Percentiles rank a stretch among this genome's conserved stretches.
Evolutionary conservation across 2,113 vertebrate genomes (phyloP).

Genomic region (Piaya cayana): DNA sequence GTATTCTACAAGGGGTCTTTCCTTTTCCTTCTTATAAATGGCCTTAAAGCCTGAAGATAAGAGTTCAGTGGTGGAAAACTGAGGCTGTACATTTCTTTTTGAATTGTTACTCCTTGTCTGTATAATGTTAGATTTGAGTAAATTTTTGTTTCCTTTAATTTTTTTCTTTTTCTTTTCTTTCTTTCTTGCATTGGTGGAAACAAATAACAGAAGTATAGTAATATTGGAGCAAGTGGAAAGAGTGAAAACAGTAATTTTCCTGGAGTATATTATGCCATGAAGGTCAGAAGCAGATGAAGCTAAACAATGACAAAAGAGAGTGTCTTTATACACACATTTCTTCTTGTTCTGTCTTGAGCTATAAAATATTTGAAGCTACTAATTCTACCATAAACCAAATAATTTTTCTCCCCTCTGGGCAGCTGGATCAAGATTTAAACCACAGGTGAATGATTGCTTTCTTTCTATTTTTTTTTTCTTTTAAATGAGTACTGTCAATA

Average conservation of each 20-base stretch:
- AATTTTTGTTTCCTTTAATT: not conserved
- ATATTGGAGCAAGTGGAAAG: constrained; percentile 34
- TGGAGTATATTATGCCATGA: constrained; percentile 15
- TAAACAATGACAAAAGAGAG: not conserved
- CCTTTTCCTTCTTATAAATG: not conserved
- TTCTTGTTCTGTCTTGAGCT: not conserved
- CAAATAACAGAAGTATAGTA: constrained; percentile 40
- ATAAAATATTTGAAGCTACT: not conserved
- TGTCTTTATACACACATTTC: not conserved
- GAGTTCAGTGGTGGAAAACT: not conserved
- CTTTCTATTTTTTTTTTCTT: not conserved
- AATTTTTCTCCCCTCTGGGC: not conserved
- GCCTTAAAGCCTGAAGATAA: not conserved
- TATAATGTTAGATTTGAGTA: constrained; percentile 30
- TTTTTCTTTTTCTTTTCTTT: not conserved
- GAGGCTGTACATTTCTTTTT: not conserved
- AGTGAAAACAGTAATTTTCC: constrained; percentile 47
- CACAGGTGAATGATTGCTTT: not conserved
- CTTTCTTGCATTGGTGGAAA: constrained; percentile 36
- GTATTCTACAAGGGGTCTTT: not conserved
- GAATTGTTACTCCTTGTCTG: not conserved
- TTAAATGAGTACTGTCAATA: not conserved
- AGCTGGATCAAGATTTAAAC: not conserved
- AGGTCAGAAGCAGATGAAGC: constrained; percentile 17
- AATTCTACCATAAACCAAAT: not conserved